Percentiles rank a stretch among this genome's conserved stretches.
Evolutionary conservation across 2,113 vertebrate species (phyloP).

Genomic region (Isurus oxyrinchus): DNA sequence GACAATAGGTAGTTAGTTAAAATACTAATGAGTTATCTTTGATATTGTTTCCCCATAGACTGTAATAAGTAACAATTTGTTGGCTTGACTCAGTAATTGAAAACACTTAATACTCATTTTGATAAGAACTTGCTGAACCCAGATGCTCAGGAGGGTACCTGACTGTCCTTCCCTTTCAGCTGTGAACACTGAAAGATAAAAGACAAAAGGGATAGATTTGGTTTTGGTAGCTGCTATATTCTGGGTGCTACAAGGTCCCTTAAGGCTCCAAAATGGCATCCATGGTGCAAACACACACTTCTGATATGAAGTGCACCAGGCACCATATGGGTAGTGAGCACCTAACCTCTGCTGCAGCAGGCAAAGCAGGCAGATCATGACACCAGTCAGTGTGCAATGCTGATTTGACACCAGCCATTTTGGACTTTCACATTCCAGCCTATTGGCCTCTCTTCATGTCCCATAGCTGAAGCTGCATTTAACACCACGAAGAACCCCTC

Average conservation of each 20-base stretch:
- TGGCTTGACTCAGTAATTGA: background rate
- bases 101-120: background rate
- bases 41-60: background rate
- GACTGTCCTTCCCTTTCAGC: background rate
- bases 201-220: background rate
- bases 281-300: background rate
- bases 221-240: no score
- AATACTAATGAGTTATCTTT: conserved; percentile 11
- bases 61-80: background rate
- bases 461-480: background rate
- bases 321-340: background rate
- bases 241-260: background rate
- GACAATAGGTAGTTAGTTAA: background rate
- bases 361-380: background rate
- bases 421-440: background rate
- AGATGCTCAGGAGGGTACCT: background rate
- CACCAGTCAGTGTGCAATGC: background rate
- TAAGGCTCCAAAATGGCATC: background rate
- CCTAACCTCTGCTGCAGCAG: background rate
- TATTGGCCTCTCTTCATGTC: background rate
- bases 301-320: background rate
- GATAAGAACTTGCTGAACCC: background rate
- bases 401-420: background rate
- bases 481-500: background rate
- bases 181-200: background rate